A percentile compares a stretch with the other conserved stretches of the same genome.
Conservation (phyloP, 2,113 vertebrate species). For the Rhizomys pruinosus region DNA sequence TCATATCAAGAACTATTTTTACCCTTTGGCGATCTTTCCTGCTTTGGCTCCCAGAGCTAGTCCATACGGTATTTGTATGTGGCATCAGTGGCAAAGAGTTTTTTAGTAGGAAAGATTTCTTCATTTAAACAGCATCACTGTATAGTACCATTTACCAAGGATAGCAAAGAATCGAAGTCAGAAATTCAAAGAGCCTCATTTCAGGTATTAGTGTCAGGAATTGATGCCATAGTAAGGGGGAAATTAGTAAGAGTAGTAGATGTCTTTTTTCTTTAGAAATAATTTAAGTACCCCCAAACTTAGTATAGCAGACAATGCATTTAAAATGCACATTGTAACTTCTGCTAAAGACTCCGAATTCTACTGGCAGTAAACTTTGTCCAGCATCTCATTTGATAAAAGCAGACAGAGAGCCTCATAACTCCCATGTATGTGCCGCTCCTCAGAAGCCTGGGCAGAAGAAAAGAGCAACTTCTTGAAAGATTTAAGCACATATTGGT, state of each 20-base stretch:
- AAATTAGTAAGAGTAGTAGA: slow-evolving; percentile 32
- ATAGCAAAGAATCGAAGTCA: slow-evolving; percentile 65
- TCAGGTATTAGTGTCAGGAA: slow-evolving; percentile 69
- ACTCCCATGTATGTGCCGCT: slow-evolving; percentile 53
- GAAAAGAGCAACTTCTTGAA: slow-evolving; percentile 81
- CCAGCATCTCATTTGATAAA: slow-evolving; percentile 53
- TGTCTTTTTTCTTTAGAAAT: slow-evolving; percentile 34
- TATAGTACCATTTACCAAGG: slow-evolving; percentile 70
- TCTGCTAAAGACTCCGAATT: background rate
- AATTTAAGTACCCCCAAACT: background rate
- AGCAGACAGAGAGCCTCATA: slow-evolving; percentile 53
- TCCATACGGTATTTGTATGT: slow-evolving; percentile 85
- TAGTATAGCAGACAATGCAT: background rate
- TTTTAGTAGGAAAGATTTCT: slow-evolving; percentile 80
- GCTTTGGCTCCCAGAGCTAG: slow-evolving; percentile 83
- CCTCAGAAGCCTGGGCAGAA: slow-evolving; percentile 74
- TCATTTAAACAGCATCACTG: slow-evolving; percentile 66
- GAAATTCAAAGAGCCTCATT: slow-evolving; percentile 72
- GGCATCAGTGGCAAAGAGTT: slow-evolving; percentile 83
- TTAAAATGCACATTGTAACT: slow-evolving; percentile 1
- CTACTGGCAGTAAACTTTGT: slow-evolving; percentile 57
- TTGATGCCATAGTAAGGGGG: slow-evolving; percentile 48
- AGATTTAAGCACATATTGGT: slow-evolving; percentile 81
- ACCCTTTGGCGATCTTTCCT: slow-evolving; percentile 85
- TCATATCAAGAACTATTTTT: slow-evolving; percentile 85